Percentiles rank a stretch among this genome's conserved stretches.
Conservation (phyloP, 37 sponge, comb jelly and placozoan genomes). For the Cliona cf. orientalis region DNA sequence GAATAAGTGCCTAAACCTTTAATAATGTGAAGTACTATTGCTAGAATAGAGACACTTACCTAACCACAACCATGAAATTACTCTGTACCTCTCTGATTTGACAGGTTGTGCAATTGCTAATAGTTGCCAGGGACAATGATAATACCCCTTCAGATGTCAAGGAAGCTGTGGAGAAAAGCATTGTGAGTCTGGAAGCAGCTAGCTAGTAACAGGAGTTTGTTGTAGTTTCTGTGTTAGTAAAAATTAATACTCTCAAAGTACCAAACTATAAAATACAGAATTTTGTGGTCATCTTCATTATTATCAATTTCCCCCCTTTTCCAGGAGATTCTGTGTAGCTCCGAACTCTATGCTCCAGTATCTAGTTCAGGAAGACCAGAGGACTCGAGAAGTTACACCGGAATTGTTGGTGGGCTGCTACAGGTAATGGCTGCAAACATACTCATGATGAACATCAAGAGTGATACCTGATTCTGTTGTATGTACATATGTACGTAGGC, state of each 20-base stretch:
- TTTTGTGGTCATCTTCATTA: not conserved
- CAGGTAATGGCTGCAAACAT: too few species aligned
- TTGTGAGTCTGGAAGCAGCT: constrained; percentile 5
- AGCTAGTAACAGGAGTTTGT: not conserved
- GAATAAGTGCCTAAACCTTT: not conserved
- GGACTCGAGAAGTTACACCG: not conserved
- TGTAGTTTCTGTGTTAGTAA: not conserved
- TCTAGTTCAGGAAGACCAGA: too few species aligned
- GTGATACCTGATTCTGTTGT: too few species aligned
- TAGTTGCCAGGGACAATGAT: constrained; percentile 30
- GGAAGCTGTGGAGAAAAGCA: constrained; percentile 38
- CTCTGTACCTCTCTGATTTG: not conserved
- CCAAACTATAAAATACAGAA: not conserved
- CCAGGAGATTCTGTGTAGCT: constrained; percentile 27
- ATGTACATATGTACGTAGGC: not conserved
- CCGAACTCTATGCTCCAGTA: constrained; percentile 7
- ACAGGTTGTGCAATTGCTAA: constrained; percentile 27
- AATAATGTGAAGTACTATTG: too few species aligned
- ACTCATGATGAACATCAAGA: too few species aligned
- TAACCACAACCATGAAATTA: too few species aligned
- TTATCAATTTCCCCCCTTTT: not conserved
- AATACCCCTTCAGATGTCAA: constrained; percentile 22
- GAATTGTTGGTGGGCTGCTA: constrained; percentile 15
- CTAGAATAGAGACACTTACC: too few species aligned
- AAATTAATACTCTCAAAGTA: not conserved